Conservation (phyloP, 2,888 invertebrate genomes). For the Apodemia duryi region DNA sequence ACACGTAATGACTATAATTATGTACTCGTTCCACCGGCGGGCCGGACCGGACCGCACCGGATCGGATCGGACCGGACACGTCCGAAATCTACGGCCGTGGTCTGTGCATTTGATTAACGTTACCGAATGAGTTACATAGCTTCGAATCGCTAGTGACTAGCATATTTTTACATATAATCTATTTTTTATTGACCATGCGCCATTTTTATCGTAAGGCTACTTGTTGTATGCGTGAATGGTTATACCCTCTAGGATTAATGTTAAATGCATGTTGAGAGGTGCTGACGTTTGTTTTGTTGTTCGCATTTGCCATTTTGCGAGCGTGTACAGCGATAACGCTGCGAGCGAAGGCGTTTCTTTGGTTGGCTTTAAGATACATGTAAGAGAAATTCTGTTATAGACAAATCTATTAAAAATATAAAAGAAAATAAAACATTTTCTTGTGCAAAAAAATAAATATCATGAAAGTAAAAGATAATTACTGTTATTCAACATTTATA, state of each 20-base stretch:
- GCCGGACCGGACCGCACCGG: slow-evolving; percentile 31
- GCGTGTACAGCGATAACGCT: slow-evolving; percentile 2
- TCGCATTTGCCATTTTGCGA: slow-evolving; percentile 23
- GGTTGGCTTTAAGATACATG: slow-evolving; percentile 22
- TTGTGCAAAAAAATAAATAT: too few relatives aligned
- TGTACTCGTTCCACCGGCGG: slow-evolving; percentile 36
- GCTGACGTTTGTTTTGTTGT: slow-evolving; percentile 38
- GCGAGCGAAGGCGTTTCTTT: neutral
- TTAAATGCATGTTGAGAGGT: slow-evolving; percentile 53
- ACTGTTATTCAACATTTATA: too few relatives aligned
- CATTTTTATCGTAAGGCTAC: slow-evolving; percentile 44
- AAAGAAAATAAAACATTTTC: too few relatives aligned
- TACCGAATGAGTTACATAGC: slow-evolving; percentile 66
- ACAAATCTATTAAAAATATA: neutral
- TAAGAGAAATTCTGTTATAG: neutral
- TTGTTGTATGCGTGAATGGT: slow-evolving; percentile 41
- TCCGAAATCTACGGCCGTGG: slow-evolving; percentile 40
- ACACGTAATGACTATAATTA: slow-evolving; percentile 37
- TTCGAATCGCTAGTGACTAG: slow-evolving; percentile 67
- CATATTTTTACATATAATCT: slow-evolving; percentile 53
- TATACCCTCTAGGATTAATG: slow-evolving; percentile 44
- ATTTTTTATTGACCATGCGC: slow-evolving; percentile 51
- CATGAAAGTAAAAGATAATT: too few relatives aligned
- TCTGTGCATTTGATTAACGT: slow-evolving; percentile 48
- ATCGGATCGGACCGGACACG: slow-evolving; percentile 24